Conservation (phyloP, 2,888 invertebrate species). For the Dione vanillae region DNA sequence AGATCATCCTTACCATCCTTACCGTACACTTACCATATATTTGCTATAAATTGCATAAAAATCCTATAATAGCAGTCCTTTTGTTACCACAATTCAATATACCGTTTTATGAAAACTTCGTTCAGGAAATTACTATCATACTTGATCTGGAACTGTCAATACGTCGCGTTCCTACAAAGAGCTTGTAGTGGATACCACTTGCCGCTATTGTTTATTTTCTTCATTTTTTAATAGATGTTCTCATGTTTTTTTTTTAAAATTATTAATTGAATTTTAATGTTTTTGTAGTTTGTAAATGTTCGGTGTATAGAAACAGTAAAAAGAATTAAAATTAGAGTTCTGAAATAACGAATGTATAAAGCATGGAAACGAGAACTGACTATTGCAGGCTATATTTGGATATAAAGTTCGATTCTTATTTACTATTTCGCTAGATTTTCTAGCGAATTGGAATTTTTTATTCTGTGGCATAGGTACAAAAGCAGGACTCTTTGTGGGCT, state of each 20-base stretch:
- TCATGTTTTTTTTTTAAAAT: background rate
- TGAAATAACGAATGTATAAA: too few species aligned
- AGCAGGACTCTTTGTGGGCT: too few species aligned
- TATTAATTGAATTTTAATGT: background rate
- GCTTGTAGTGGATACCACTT: constrained; percentile 15
- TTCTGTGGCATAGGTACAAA: too few species aligned
- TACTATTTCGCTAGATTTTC: too few species aligned
- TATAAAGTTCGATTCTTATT: too few species aligned
- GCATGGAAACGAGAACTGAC: too few species aligned
- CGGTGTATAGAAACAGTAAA: too few species aligned
- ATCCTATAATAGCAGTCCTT: background rate
- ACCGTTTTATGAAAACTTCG: constrained; percentile 69
- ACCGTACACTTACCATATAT: too few species aligned
- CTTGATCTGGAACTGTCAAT: constrained; percentile 70
- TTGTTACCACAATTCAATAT: constrained; percentile 55
- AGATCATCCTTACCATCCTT: too few species aligned
- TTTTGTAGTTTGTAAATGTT: background rate
- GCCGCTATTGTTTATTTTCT: constrained; percentile 6
- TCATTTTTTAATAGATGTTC: constrained; percentile 8
- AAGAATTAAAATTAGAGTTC: too few species aligned
- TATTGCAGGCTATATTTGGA: too few species aligned
- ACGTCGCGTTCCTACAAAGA: constrained; percentile 45
- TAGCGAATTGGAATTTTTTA: too few species aligned
- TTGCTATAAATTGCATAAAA: background rate
- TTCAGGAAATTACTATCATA: constrained; percentile 72